Percentiles rank a stretch among this genome's conserved stretches.
Conservation (phyloP, 2,888 invertebrate genomes). For the Luffia ferchaultella region DNA sequence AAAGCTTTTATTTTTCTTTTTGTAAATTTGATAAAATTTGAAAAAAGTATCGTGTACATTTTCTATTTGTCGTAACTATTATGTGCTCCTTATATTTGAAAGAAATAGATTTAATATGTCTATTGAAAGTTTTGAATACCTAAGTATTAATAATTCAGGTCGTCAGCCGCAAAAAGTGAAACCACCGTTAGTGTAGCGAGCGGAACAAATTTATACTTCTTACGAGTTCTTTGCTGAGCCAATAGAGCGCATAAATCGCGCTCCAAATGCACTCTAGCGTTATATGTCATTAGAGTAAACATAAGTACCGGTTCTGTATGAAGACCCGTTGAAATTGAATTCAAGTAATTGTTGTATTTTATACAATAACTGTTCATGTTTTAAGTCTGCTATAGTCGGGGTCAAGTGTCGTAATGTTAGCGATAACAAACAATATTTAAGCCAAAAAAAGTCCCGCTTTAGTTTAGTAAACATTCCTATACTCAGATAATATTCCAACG, state of each 20-base stretch:
- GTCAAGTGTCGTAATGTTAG: not conserved
- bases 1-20: too few relatives aligned
- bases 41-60: too few relatives aligned
- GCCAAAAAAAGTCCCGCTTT: not conserved
- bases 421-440: not conserved
- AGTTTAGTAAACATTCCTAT: not conserved
- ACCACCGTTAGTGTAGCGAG: constrained; percentile 20
- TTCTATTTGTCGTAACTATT: too few relatives aligned
- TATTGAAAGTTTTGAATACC: too few relatives aligned
- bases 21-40: too few relatives aligned
- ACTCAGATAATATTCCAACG: not conserved
- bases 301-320: constrained; percentile 7
- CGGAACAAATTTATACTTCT: constrained; percentile 30
- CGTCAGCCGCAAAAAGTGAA: not conserved
- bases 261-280: not conserved
- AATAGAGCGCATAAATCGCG: not conserved
- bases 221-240: constrained; percentile 22
- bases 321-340: not conserved
- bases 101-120: too few relatives aligned
- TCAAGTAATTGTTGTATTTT: not conserved
- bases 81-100: too few relatives aligned
- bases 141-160: not conserved
- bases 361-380: not conserved
- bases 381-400: not conserved
- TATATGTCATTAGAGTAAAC: constrained; percentile 21